Evolutionary conservation across 2,888 invertebrate genomes (phyloP).

Genomic region (Kryphioiulus occultus): DNA sequence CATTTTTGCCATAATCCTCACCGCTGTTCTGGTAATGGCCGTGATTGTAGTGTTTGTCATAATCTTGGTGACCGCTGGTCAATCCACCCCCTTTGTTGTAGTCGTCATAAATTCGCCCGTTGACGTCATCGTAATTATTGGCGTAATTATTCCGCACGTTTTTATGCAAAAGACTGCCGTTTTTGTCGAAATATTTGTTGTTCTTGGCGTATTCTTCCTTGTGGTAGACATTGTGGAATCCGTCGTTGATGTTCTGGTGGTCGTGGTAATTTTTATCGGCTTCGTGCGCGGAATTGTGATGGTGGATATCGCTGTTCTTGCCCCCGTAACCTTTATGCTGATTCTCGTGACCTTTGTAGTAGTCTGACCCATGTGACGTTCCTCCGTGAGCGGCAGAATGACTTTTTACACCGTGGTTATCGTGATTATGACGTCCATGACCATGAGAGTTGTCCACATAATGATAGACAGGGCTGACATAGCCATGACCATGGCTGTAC

Average conservation of each 20-base stretch:
- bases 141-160: neutral
- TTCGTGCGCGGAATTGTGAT: neutral
- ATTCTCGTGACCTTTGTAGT: constrained; percentile 47
- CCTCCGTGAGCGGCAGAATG: neutral
- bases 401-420: constrained; percentile 22
- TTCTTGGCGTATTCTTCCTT: constrained; percentile 48
- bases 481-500: constrained; percentile 37
- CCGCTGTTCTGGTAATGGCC: constrained; percentile 35
- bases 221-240: constrained; percentile 49
- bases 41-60: constrained; percentile 51
- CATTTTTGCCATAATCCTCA: neutral
- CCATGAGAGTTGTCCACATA: neutral
- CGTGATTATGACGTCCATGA: neutral
- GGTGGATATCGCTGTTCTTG: neutral
- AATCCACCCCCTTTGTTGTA: constrained; percentile 49
- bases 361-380: neutral
- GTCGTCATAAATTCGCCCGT: constrained; percentile 43
- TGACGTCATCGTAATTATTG: constrained; percentile 45
- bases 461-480: neutral
- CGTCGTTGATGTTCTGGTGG: constrained; percentile 14
- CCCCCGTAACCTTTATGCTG: constrained; percentile 6
- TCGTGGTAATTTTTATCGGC: constrained; percentile 39
- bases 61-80: constrained; percentile 37
- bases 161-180: neutral
- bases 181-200: constrained; percentile 42